A percentile compares a stretch with the other conserved stretches of the same genome.
phyloP scores from a whole-genome alignment of 1,140 invertebrate species.

The Dreissena polymorpha region DNA sequence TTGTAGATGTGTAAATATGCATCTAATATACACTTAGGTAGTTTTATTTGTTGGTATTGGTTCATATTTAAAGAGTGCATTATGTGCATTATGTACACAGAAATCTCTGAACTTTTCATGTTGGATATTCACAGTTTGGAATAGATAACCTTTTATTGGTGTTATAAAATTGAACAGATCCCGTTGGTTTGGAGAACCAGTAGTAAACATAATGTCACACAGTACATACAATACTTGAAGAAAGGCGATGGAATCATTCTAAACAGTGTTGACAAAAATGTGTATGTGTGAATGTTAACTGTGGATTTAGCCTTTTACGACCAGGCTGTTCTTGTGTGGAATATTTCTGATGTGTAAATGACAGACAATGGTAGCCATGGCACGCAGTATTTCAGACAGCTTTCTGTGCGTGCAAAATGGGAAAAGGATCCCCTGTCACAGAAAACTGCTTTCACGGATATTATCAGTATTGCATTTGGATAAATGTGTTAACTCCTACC shows the following conservation, averaged over 20 bases:
- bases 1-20: too few relatives aligned
- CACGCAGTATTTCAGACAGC: slow-evolving; percentile 45
- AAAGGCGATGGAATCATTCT: not conserved
- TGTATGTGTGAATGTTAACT: not conserved
- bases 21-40: too few relatives aligned
- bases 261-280: not conserved
- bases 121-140: too few relatives aligned
- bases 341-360: not conserved
- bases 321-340: too few relatives aligned
- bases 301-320: not conserved
- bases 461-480: slow-evolving; percentile 43
- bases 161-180: not conserved
- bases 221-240: not conserved
- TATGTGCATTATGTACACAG: too few relatives aligned
- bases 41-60: too few relatives aligned
- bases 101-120: too few relatives aligned
- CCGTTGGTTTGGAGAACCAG: not conserved
- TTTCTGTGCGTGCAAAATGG: slow-evolving; percentile 36
- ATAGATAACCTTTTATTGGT: not conserved
- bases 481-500: slow-evolving; percentile 27
- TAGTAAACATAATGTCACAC: not conserved
- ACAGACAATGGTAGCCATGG: not conserved
- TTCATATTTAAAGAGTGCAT: too few relatives aligned
- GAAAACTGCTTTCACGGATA: slow-evolving; percentile 37
- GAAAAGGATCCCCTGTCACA: not conserved